Conservation (phyloP, 2,113 vertebrate genomes). For the Zosterops japonicus region DNA sequence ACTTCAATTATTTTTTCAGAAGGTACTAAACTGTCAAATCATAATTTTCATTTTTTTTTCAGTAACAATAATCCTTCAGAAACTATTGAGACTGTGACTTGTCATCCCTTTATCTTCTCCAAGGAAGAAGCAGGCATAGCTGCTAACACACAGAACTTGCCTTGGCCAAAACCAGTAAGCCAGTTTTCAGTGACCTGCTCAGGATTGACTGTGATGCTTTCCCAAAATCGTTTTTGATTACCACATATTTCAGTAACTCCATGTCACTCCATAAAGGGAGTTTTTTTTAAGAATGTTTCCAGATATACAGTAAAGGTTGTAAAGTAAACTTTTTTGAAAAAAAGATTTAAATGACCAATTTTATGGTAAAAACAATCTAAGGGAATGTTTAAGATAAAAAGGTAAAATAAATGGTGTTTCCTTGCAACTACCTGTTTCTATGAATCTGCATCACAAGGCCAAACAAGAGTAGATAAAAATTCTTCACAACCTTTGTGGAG, state of each 20-base stretch:
- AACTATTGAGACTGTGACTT: background rate
- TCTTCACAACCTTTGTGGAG: background rate
- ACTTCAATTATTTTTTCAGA: background rate
- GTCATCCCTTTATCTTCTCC: background rate
- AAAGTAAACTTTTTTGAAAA: no score
- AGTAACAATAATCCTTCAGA: background rate
- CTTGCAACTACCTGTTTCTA: background rate
- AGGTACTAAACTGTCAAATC: background rate
- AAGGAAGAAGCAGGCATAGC: background rate
- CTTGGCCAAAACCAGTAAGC: background rate
- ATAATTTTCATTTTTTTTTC: background rate
- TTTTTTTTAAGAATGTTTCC: background rate
- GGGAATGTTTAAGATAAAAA: background rate
- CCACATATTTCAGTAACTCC: background rate
- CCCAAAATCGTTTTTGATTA: background rate
- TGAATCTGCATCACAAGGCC: background rate
- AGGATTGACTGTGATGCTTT: background rate
- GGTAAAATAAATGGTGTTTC: background rate
- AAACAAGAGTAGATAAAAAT: background rate
- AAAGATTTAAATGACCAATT: background rate
- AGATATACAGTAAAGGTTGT: background rate
- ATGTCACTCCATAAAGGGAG: background rate
- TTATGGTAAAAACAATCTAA: background rate
- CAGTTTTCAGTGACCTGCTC: background rate
- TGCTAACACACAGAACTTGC: background rate